Base-by-base conservation (phyloP, 2,113 vertebrate species). In the Tringa solitaria region DNA sequence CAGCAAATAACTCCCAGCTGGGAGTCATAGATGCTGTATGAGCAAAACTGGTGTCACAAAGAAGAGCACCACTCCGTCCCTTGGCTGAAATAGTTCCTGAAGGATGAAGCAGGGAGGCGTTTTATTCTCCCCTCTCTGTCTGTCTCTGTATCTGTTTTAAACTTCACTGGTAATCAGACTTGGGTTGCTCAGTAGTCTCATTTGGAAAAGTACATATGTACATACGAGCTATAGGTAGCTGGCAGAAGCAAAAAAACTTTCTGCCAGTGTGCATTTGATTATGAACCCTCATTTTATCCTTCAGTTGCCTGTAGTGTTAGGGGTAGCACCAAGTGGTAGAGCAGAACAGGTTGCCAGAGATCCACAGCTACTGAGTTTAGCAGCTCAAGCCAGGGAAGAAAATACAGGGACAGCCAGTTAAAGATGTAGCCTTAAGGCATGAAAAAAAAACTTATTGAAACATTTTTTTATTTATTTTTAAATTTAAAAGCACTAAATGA, bases 381-480 rank as follows among this genome's bases (percentile, higher is more conserved):
- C 60, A 59, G 0, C 16, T 87, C 50, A 45, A 65, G 43, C 37
- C n/a, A 69, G 50, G 43, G 65, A 53, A 82, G 64, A 82, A 95
- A 79, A 86, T 56, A 65, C 39, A 78, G 72, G 39, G 53, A 78
- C 69, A 96, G 88, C 20, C 27, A 85, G 72, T 82, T 35, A 81
- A 69, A 88, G 46, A 76, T 39, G 21, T 82, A 84, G 79, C 87
- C 79, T 87, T 59, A 79, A 89, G 65, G 57, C 74, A 90, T 83
- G 54, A 90, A 94, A 95, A 88, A 88, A 53, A 45, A 84, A 79
- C 81, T 90, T 89, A 46, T 57, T 72, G 41, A 79, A 92, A 57
- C 18, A 6, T 39, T 50, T 69, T 3, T 45, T 30, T 56, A 54
- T 46, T 5, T 53, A 50, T 53, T 84, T 84, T 72, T 33, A 35